Evolutionary conservation across 2,888 invertebrate species (phyloP), one percentile per base, ranked within the genome.

Genomic region (Vandiemenella viatica): DNA sequence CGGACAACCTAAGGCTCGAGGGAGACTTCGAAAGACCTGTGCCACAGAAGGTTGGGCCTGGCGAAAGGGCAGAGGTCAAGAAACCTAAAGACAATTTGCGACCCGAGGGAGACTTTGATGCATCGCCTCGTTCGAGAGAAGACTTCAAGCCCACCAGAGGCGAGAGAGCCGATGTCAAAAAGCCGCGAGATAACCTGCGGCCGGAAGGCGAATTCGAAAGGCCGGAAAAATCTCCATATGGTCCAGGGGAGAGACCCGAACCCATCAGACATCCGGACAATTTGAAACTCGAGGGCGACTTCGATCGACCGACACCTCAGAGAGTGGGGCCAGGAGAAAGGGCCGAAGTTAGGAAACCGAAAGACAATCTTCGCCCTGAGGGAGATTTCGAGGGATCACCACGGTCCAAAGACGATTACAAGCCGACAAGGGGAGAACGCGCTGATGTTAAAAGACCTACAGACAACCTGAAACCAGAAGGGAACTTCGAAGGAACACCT

Each of bases 381-480:
- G 63, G 67, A 51, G 57, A 21, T 59, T 77, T 60, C 47, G 48
- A 46, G 10, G 44, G 61, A 57, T 67, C 40, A 43, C 58, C 37
- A 55, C 59, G 10, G 57, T 53, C 50, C 3, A 54, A 50, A 20
- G 48, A 50, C 41, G 52, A 53, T 21, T 53, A 46, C 41, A 42
- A 21, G 8, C 21, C 17, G 20, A 68, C 21, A 20, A 48, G 42
- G 43, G 59, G 58, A n/a, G 58, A 60, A 22, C 46, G 58, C 43
- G 56, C 56, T 2, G 49, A 54, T 17, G 46, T 59, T 5, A 52
- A 53, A 55, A 58, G 56, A 52, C 73, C 71, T 0, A 55, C 68
- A 54, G 80, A 83, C 59, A 83, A 83, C 62, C 64, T 68, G 0
- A 56, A 54, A 23, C 67, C 69, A 0, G 71, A 70, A 55, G 73